Conservation (phyloP, 2,113 vertebrate species). For the Actenoides lindsayi region DNA sequence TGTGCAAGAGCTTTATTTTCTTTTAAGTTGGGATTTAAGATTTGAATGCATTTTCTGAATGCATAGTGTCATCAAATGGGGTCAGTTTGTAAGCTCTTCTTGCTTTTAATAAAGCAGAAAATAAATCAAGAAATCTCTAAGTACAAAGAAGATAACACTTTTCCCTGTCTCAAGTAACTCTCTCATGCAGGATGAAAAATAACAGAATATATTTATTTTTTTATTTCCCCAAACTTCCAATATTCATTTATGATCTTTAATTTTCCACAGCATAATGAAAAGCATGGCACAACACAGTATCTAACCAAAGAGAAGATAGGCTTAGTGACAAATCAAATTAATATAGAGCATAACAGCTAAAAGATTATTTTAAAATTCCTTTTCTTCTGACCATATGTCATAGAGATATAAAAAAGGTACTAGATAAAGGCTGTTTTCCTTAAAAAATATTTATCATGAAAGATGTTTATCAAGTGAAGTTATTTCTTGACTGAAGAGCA, state of each 20-base stretch:
- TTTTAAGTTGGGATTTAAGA: not conserved
- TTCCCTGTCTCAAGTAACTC: not conserved
- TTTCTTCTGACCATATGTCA: not conserved
- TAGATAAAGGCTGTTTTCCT: not conserved
- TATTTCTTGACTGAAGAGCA: not conserved
- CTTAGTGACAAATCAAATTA: not conserved
- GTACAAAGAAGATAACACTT: not conserved
- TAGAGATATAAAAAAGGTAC: not conserved
- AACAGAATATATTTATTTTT: not conserved
- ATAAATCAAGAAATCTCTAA: not conserved
- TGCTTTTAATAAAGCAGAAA: not conserved
- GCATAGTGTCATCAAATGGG: not conserved
- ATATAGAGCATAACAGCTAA: not conserved
- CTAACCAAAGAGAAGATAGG: not conserved
- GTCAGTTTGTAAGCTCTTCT: not conserved
- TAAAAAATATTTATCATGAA: not conserved
- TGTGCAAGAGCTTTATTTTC: not conserved
- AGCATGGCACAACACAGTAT: not conserved
- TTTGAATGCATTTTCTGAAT: not conserved
- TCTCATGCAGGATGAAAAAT: not conserved
- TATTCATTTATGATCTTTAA: not conserved
- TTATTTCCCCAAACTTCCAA: not conserved
- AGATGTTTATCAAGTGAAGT: not conserved
- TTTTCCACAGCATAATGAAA: conserved; percentile 8
- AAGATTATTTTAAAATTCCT: not conserved